A percentile compares a stretch with the other conserved stretches of the same genome.
Evolutionary conservation across 2,113 vertebrate species (phyloP).

Genomic region (Mesitornis unicolor): DNA sequence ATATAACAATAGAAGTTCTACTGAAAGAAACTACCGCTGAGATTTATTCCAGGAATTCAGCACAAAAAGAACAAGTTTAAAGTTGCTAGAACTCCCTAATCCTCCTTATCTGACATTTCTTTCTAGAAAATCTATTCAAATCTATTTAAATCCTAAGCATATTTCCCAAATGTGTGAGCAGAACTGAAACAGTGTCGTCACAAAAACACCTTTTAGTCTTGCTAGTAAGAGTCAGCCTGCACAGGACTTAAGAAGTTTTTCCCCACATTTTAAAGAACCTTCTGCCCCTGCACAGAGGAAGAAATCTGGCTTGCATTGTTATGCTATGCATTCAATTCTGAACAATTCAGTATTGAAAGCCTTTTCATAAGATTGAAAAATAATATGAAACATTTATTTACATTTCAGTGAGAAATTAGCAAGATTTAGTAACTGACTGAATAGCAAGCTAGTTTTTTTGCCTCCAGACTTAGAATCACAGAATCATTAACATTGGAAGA

Average conservation of each 20-base stretch:
- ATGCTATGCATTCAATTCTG: background rate
- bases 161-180: background rate
- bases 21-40: background rate
- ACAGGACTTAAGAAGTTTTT: background rate
- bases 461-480: background rate
- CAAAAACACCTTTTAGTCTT: background rate
- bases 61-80: background rate
- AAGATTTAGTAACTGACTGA: background rate
- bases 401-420: background rate
- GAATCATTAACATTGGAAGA: too few species aligned
- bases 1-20: background rate
- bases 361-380: background rate
- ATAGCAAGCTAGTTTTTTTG: background rate
- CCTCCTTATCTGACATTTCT: background rate
- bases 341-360: background rate
- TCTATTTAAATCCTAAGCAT: background rate
- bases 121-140: constrained; percentile 8
- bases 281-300: background rate
- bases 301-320: background rate
- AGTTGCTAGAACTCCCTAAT: background rate
- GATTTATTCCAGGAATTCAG: background rate
- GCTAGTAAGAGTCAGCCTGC: background rate
- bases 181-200: background rate
- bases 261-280: background rate
- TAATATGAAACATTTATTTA: background rate